These are phyloP conservation scores for Harmothoe impar DNA, from an alignment of 2,888 invertebrate species.

Conservation along the genomic window DNA sequence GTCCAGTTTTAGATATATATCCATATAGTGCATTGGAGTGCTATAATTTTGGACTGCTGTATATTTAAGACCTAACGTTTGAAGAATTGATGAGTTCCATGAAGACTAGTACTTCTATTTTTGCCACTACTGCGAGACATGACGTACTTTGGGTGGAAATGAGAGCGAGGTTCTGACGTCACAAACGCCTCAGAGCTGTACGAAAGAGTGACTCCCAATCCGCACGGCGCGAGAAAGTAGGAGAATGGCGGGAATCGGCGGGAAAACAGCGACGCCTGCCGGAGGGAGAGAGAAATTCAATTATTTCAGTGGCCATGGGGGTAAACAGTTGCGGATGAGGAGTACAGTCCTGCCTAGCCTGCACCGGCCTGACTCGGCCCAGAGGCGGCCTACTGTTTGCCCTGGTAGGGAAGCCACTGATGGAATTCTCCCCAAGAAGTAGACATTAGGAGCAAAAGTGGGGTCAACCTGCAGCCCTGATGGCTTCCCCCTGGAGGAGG, in stretches of 20 bases:
- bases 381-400: background rate
- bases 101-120: too few species aligned
- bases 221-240: background rate
- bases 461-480: background rate
- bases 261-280: background rate
- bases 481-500: background rate
- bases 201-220: too few species aligned
- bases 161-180: too few species aligned
- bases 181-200: too few species aligned
- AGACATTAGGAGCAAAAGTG: slow-evolving; percentile 38
- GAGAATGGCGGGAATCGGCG: background rate
- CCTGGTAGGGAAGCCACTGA: background rate
- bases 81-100: too few species aligned
- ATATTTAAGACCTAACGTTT: too few species aligned
- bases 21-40: too few species aligned
- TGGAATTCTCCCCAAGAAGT: slow-evolving; percentile 24
- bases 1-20: too few species aligned
- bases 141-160: too few species aligned
- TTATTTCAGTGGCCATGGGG: slow-evolving; percentile 10
- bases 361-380: background rate
- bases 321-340: background rate
- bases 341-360: background rate
- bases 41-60: too few species aligned
- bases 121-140: too few species aligned
- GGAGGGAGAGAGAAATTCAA: slow-evolving; percentile 34